Percentiles rank a stretch among this genome's conserved stretches.
Conservation (phyloP, 2,888 invertebrate genomes). For the Deilephila porcellus region DNA sequence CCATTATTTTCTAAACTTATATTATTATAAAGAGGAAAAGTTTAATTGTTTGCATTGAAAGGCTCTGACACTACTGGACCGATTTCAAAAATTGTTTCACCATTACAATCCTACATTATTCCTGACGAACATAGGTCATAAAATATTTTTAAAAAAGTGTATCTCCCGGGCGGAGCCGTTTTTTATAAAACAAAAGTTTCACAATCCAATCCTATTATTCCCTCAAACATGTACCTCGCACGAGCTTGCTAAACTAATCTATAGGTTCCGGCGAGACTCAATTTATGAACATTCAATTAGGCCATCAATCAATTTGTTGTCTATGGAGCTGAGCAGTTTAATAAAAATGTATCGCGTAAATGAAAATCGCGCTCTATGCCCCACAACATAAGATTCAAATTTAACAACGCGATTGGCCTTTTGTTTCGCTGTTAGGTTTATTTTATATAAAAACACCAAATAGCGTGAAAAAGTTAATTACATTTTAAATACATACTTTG, state of each 20-base stretch:
- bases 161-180: no score
- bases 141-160: no score
- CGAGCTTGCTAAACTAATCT: not conserved
- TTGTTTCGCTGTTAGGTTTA: not conserved
- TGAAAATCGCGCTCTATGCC: not conserved
- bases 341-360: slow-evolving; percentile 14
- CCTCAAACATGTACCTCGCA: not conserved
- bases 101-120: no score
- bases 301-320: slow-evolving; percentile 47
- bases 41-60: no score
- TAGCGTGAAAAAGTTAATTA: not conserved
- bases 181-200: not conserved
- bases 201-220: not conserved
- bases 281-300: slow-evolving; percentile 44
- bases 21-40: no score
- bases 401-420: not conserved
- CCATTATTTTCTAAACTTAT: no score
- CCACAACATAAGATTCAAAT: not conserved
- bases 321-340: slow-evolving; percentile 19
- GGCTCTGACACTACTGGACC: no score
- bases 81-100: no score
- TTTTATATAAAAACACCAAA: not conserved
- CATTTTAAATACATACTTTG: not conserved
- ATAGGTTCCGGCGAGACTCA: slow-evolving; percentile 30
- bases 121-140: no score